Evolutionary conservation across 1,140 invertebrate species (phyloP), one percentile per base, ranked within the genome.

Genomic region (Armadillidium nasatum): DNA sequence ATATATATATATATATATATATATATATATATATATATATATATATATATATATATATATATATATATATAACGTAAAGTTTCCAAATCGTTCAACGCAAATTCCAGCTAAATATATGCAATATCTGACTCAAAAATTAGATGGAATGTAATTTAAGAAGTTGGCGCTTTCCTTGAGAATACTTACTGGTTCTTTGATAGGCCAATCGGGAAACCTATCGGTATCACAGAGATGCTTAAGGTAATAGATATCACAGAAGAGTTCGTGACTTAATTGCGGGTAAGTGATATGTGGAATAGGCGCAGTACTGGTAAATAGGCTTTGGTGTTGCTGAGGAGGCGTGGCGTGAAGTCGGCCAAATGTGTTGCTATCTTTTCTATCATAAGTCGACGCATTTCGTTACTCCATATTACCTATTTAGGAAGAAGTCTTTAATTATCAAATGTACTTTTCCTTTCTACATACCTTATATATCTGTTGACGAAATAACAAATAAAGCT

Each of bases 241-340:
- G 86, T 99, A 99, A 86, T 97, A 99, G 84, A 97, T 97, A 86
- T 97, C 96, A 85, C 97, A 99, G 88, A 99, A 99, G 13, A 99
- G 88, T 88, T 99, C 97, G 82, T 92, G 89, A 82, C 97, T 93
- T 77, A 99, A 87, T 86, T 98, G 96, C 21, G 95, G 94, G 89
- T 98, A 99, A 77, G 91, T 89, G 44, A 99, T 91, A 11, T 93
- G 91, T 54, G 97, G 97, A 82, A 99, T 97, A n/a, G 19, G 96
- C 92, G 83, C 97, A 93, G 84, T 99, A 99, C 72, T 96, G 94
- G 87, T 99, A 99, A 67, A 96, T 87, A 0, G 96, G 96, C 94
- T 87, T 95, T 91, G 0, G 94, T 95, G 85, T 99, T 98, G 80
- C 94, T 19, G 19, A 60, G 33, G 33, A 33, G 81, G 92, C 88